Percentiles rank a stretch among this genome's conserved stretches.
These are phyloP conservation scores for Excalfactoria chinensis DNA, from an alignment of 2,113 vertebrate genomes.

Conservation along the genomic window DNA sequence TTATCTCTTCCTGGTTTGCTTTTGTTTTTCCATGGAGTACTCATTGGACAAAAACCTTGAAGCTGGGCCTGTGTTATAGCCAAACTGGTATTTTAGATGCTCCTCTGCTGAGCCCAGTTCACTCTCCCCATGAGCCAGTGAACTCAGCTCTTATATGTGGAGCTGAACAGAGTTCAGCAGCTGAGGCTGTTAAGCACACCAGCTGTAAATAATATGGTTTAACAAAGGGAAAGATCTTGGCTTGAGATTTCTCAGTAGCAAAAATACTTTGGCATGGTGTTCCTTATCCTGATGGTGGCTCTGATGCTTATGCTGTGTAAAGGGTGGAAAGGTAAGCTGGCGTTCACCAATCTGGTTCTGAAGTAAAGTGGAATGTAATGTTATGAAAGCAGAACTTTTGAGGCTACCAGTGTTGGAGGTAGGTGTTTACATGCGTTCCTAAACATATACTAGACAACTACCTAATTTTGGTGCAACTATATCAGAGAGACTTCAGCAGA, in stretches of 20 bases:
- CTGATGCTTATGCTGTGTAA: background rate
- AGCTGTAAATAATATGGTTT: background rate
- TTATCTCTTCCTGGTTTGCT: background rate
- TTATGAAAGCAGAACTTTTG: background rate
- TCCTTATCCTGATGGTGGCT: background rate
- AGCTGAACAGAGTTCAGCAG: accelerated
- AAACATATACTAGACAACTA: background rate
- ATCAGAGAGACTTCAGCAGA: background rate
- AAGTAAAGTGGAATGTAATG: background rate
- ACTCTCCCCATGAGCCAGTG: background rate
- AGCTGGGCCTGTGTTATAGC: background rate
- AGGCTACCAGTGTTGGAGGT: background rate
- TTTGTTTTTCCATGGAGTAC: background rate
- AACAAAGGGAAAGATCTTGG: background rate
- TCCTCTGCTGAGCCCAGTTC: background rate
- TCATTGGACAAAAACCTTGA: background rate
- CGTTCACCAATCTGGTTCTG: background rate
- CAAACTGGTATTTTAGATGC: background rate
- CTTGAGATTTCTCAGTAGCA: background rate
- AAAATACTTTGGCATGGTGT: background rate
- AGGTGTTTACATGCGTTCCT: background rate
- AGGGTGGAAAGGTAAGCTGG: background rate
- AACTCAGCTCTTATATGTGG: background rate
- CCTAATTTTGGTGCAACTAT: accelerated
- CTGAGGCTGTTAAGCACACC: background rate